These are phyloP conservation scores for Metaphire vulgaris DNA, from an alignment of 1,140 invertebrate genomes.

Conservation along the genomic window DNA sequence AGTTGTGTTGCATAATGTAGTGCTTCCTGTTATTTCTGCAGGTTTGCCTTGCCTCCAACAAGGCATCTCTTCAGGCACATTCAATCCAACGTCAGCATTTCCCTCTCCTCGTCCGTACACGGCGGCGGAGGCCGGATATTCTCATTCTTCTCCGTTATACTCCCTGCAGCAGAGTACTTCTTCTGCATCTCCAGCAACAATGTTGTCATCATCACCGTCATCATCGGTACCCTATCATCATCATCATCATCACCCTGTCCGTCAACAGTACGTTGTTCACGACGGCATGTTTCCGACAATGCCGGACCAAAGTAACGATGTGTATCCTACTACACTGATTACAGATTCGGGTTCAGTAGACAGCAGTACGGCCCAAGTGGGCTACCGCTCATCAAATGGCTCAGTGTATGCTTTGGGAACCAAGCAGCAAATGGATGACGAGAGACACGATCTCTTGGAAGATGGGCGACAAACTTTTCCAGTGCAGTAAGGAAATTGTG, in stretches of 20 bases:
- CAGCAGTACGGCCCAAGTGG: background rate
- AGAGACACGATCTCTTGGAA: background rate
- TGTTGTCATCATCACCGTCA: background rate
- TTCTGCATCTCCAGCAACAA: background rate
- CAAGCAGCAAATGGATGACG: background rate
- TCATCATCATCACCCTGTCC: background rate
- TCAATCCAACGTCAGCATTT: no score
- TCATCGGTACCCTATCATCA: background rate
- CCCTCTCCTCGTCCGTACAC: no score
- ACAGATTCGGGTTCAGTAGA: background rate
- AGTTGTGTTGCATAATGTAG: no score
- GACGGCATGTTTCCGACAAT: background rate
- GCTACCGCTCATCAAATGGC: background rate
- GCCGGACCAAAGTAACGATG: background rate
- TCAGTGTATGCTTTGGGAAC: background rate
- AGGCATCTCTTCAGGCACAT: no score
- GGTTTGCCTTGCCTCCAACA: no score
- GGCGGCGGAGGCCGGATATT: no score
- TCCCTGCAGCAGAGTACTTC: background rate
- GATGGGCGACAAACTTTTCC: no score
- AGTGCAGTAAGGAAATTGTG: no score
- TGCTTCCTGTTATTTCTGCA: no score
- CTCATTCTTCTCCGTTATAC: no score
- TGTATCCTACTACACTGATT: background rate
- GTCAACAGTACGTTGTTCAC: no score